Evolutionary conservation across 2,888 invertebrate species (phyloP), one percentile per base, ranked within the genome.

Genomic region (Furcula furcula): DNA sequence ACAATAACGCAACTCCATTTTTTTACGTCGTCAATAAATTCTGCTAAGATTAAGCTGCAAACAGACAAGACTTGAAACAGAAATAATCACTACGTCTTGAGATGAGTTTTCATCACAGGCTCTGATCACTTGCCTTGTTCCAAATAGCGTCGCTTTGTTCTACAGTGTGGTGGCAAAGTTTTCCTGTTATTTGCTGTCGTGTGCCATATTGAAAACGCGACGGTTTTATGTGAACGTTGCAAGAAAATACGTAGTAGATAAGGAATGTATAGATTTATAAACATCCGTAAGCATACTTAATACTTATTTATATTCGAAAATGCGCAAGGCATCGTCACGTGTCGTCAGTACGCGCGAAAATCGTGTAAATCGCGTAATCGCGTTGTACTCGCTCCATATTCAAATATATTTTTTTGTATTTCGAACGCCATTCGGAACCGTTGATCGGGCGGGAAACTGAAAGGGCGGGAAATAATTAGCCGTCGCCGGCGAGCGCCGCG

Each of bases 391-490:
- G 57, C 45, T 51, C 43, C 35, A 55, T 12, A 54, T 60, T 58
- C 34, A 39, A 43, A 49, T 30, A 20, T 40, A 37, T 26, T 36
- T 42, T 55, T 67, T 63, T 46, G 25, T 49, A 64, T 60, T 60
- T 61, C 36, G 47, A 55, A 52, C 46, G 44, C 54, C 48, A 51
- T 58, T 51, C 43, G 49, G 51, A 57, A 60, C 53, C 55, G 53
- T 55, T 64, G 60, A 71, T 71, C 65, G 69, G 59, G 65, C 53
- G 56, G 70, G 68, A 70, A 76, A 53, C 68, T 74, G 76, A 76
- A 80, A 79, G 70, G 65, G 79, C 81, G 80, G 83, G 83, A 82
- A 83, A 82, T 85, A 85, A 85, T 85, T 84, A 84, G 81, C 78
- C 64, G 58, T 63, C 65, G 63, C 61, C 58, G 52, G 34, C 55